Evolutionary conservation across 2,113 vertebrate species (phyloP).

Genomic region (Rutilus rutilus): DNA sequence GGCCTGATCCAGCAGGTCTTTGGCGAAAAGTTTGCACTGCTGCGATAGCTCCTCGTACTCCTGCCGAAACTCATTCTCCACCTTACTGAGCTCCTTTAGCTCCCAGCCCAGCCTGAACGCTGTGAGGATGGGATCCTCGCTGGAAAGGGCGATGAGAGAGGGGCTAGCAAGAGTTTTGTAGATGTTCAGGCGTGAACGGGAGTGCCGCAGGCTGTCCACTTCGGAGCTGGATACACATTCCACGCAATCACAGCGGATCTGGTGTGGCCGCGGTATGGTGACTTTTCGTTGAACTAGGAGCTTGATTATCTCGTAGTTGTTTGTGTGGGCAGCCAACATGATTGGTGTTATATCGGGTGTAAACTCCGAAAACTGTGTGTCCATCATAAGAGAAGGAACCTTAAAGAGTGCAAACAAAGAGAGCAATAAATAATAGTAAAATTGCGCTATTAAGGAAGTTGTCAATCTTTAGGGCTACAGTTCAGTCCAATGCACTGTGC

Average conservation of each 20-base stretch:
- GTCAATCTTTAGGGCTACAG: constrained; percentile 1
- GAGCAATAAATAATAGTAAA: background rate
- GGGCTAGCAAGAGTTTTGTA: constrained; percentile 96
- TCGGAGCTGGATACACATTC: constrained; percentile 97
- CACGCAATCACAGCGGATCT: constrained; percentile 95
- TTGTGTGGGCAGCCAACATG: constrained; percentile 98
- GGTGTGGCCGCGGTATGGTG: constrained; percentile 93
- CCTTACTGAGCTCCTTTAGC: constrained; percentile 97
- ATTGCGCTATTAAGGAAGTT: background rate
- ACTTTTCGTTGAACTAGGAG: constrained; percentile 92
- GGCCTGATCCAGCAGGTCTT: constrained; percentile 96
- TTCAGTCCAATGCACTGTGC: background rate
- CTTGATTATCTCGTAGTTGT: constrained; percentile 99
- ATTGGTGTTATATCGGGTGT: constrained; percentile 98
- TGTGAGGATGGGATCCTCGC: constrained; percentile 84
- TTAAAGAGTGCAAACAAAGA: constrained; percentile 58
- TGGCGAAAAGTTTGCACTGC: constrained; percentile 96
- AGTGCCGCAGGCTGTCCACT: constrained; percentile 95
- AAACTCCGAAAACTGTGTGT: constrained; percentile 97
- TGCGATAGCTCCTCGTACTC: constrained; percentile 98
- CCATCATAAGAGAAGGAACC: constrained; percentile 98
- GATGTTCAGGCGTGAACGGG: constrained; percentile 93
- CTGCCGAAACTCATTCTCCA: constrained; percentile 97
- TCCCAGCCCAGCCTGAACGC: constrained; percentile 97
- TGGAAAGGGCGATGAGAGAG: constrained; percentile 96